Evolutionary conservation across 2,113 vertebrate species (phyloP).

Genomic region (Hyla sarda): DNA sequence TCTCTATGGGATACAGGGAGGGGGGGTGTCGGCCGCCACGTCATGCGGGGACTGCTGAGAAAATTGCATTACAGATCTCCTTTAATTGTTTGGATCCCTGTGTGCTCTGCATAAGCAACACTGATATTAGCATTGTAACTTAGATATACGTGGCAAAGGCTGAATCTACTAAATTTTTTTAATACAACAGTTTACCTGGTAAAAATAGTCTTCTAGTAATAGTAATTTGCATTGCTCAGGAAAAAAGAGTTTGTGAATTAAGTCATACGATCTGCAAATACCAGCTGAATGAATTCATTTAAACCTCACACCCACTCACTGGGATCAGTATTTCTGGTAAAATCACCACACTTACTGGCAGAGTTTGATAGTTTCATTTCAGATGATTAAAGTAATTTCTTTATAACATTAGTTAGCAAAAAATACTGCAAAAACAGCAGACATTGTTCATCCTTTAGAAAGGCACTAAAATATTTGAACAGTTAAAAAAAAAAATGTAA

Average conservation of each 20-base stretch:
- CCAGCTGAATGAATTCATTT: background rate
- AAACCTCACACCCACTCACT: constrained; percentile 60
- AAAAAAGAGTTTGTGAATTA: constrained; percentile 28
- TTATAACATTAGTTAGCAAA: constrained; percentile 12
- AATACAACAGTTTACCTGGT: background rate
- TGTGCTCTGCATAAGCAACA: too few relatives aligned
- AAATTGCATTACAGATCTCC: too few relatives aligned
- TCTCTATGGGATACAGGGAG: too few relatives aligned
- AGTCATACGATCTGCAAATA: constrained; percentile 24
- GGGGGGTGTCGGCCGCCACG: too few relatives aligned
- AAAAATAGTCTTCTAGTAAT: constrained; percentile 36
- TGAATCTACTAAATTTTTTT: background rate
- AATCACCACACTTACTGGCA: constrained; percentile 62
- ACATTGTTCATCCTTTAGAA: background rate
- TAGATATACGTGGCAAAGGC: background rate
- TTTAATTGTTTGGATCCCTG: too few relatives aligned
- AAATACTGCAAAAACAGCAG: background rate
- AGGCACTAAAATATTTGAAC: background rate
- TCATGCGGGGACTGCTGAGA: too few relatives aligned
- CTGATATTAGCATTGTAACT: too few relatives aligned
- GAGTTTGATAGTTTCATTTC: constrained; percentile 60
- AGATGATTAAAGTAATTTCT: constrained; percentile 22
- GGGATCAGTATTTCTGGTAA: constrained; percentile 67
- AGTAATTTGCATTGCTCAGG: constrained; percentile 24
- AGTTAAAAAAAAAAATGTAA: background rate